Base-by-base conservation (phyloP, 1,140 invertebrate species). In the Aradophagus sp. region DNA sequence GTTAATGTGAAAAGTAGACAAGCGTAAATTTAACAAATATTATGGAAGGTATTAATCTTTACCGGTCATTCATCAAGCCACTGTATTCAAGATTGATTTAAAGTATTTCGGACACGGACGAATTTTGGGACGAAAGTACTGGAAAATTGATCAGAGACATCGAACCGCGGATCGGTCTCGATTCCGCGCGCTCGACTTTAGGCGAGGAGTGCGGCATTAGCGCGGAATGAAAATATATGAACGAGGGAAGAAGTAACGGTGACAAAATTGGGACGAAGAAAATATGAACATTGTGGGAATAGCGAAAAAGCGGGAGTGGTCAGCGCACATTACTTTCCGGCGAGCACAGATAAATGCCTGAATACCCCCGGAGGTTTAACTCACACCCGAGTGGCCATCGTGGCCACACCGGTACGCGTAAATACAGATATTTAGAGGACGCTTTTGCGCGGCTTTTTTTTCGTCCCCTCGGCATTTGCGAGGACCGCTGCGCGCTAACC, bases 391-490 rank as follows among this genome's bases (percentile, higher is more conserved):
- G 27, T 53, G 16, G 17, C 12, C 58, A 42, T 44, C 35, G 35
- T 52, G 39, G 45, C 45, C 38, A 63, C 32, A 61, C 58, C 38
- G 62, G 44, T 55, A 39, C 59, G 45, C 63, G 68, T 77, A 76
- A 76, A 76, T 67, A 66, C 72, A 68, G 68, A 77, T 77, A 77
- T 77, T 72, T 76, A 76, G 69, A 53, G 68, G 36, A 68, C 53
- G 69, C 73, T 75, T 76, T 75, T 65, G 52, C 36, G 10, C 47
- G 42, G 19, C 34, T 44, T 42, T 70, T 74, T 67, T 73, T 70
- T 70, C 45, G 32, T 45, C 23, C 50, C 56, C 44, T 47, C 47
- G 45, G 47, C 63, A 53, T 68, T 68, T 71, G 66, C 42, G 50
- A 55, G 59, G 35, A 19, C 50, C 62, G 35, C 58, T 66, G 62